Percentiles rank a stretch among this genome's conserved stretches.
Conservation (phyloP, 2,113 vertebrate genomes). For the Carassius gibelio region DNA sequence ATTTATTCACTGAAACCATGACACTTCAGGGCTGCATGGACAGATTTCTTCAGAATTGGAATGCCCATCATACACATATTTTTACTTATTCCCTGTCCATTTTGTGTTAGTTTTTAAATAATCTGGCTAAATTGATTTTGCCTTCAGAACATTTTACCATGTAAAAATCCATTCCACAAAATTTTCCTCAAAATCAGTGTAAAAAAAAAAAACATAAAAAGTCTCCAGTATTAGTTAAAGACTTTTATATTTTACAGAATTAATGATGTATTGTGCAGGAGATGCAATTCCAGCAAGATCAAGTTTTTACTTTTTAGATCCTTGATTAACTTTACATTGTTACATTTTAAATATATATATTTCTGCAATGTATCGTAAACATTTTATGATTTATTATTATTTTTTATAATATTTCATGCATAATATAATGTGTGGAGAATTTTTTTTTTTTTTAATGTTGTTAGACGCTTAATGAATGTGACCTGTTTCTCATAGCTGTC, state of each 20-base stretch:
- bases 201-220: background rate
- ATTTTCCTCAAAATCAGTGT: background rate
- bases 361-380: background rate
- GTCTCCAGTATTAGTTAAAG: background rate
- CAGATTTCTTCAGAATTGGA: too few relatives aligned
- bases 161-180: background rate
- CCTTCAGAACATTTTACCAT: background rate
- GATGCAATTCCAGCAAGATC: background rate
- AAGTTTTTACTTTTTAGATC: background rate
- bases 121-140: background rate
- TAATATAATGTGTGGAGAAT: background rate
- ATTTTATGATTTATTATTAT: background rate
- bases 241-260: background rate
- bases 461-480: conserved; percentile 23
- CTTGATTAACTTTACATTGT: background rate
- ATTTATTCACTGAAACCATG: background rate
- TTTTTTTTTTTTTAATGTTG: background rate
- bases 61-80: background rate
- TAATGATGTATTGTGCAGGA: background rate
- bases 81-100: background rate
- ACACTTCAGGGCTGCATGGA: conserved; percentile 14
- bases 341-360: background rate
- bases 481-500: conserved; percentile 5
- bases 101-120: background rate
- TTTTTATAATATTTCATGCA: conserved; percentile 10